phyloP scores from a whole-genome alignment of 2,888 invertebrate species.

The Drosophila barbarae region DNA sequence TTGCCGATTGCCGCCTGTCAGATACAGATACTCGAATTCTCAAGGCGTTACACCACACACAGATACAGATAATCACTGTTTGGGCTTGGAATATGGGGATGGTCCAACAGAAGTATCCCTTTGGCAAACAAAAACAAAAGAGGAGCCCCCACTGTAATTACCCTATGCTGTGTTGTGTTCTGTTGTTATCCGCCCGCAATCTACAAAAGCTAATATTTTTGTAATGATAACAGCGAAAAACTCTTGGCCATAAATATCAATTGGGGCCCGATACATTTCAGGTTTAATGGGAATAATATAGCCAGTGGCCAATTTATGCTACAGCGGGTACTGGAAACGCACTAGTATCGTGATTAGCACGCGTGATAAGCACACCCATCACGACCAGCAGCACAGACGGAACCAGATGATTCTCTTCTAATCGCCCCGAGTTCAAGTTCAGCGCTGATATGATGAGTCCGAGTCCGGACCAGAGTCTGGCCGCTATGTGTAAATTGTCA shows the following conservation, averaged over 20 bases:
- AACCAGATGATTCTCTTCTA: conserved; percentile 17
- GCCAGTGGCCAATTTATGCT: conserved; percentile 30
- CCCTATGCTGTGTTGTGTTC: conserved; percentile 33
- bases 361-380: conserved; percentile 30
- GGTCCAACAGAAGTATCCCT: conserved; percentile 21
- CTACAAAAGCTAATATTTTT: conserved; percentile 47
- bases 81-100: not conserved
- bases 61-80: conserved; percentile 7
- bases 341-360: conserved; percentile 41
- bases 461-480: conserved; percentile 20
- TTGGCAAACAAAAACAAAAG: conserved; percentile 29
- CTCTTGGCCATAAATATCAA: conserved; percentile 32
- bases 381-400: conserved; percentile 17
- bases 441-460: conserved; percentile 26
- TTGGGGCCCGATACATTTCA: conserved; percentile 15
- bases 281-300: not conserved
- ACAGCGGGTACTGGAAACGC: conserved; percentile 18
- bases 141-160: conserved; percentile 30
- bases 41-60: conserved; percentile 24
- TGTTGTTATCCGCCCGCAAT: conserved; percentile 35
- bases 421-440: conserved; percentile 41
- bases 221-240: conserved; percentile 36
- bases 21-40: conserved; percentile 24
- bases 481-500: conserved; percentile 21
- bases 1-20: conserved; percentile 19